A percentile compares a stretch with the other conserved stretches of the same genome.
phyloP scores from a whole-genome alignment of 2,113 vertebrate genomes.

The Onychorhynchus coronatus region DNA sequence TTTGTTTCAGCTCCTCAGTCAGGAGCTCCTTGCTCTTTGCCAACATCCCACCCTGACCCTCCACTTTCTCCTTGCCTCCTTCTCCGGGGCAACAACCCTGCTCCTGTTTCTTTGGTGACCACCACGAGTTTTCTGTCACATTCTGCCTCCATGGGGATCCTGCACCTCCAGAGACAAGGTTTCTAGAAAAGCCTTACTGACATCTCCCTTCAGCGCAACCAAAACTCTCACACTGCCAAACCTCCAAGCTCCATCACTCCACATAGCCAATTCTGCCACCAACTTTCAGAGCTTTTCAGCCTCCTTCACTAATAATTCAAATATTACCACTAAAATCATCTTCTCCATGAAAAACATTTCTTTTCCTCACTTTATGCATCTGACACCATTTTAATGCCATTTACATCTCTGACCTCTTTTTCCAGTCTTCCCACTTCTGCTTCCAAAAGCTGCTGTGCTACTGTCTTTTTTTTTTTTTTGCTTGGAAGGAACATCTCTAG shows the following conservation, averaged over 20 bases:
- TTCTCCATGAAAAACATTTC: not conserved
- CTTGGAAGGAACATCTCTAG: not conserved
- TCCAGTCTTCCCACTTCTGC: not conserved
- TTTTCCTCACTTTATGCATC: not conserved
- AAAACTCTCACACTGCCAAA: not conserved
- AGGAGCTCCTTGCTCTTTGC: not conserved
- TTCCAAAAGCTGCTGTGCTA: not conserved
- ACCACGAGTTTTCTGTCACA: not conserved
- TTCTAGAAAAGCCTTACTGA: not conserved
- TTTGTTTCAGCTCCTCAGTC: not conserved
- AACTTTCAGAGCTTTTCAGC: not conserved
- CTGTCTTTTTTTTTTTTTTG: not conserved
- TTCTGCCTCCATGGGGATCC: not conserved
- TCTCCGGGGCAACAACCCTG: not conserved
- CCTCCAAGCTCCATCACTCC: not conserved
- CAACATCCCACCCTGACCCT: not conserved
- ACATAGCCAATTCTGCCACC: not conserved
- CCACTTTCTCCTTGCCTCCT: not conserved
- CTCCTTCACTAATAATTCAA: not conserved
- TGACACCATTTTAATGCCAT: not conserved
- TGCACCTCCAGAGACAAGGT: not conserved
- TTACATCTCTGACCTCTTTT: not conserved
- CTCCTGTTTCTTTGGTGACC: not conserved
- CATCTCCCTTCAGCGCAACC: not conserved
- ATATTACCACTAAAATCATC: not conserved